phyloP scores from a whole-genome alignment of 2,113 vertebrate genomes.

The Periophthalmodon schlosseri region DNA sequence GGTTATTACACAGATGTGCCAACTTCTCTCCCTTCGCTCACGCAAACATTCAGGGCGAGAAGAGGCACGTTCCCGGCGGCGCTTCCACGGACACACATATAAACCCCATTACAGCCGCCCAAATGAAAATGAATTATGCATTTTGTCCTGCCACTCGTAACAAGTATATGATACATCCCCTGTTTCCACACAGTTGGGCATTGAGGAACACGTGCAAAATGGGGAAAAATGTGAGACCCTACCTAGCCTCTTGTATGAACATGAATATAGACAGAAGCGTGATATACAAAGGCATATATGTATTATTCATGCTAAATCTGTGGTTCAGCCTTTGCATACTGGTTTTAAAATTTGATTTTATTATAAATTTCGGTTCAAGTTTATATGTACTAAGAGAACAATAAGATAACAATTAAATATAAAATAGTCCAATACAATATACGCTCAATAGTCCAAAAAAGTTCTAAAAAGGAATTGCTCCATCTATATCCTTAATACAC shows the following conservation, averaged over 20 bases:
- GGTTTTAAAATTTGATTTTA: not conserved
- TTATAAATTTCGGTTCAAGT: not conserved
- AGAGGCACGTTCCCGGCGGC: conserved; percentile 33
- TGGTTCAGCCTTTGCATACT: conserved; percentile 18
- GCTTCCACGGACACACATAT: conserved; percentile 24
- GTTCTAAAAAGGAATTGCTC: too few species aligned
- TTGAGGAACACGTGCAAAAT: conserved; percentile 44
- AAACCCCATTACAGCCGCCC: conserved; percentile 56
- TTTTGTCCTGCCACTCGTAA: conserved; percentile 67
- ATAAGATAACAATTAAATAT: too few species aligned
- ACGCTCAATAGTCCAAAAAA: too few species aligned
- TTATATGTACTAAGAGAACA: not conserved
- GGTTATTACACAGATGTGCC: conserved; percentile 77
- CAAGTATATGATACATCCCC: conserved; percentile 64
- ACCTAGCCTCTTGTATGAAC: conserved; percentile 13
- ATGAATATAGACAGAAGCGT: conserved; percentile 20
- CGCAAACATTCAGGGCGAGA: conserved; percentile 39
- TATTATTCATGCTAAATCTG: conserved; percentile 23
- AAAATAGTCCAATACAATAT: too few species aligned
- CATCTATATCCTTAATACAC: too few species aligned
- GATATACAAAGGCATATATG: conserved; percentile 21
- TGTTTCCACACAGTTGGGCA: conserved; percentile 64
- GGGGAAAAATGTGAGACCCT: conserved; percentile 15
- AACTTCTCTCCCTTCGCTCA: conserved; percentile 42
- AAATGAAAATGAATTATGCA: conserved; percentile 81